Conservation (phyloP, 2,888 invertebrate species). For the Sinopyrophorus schimmeli region DNA sequence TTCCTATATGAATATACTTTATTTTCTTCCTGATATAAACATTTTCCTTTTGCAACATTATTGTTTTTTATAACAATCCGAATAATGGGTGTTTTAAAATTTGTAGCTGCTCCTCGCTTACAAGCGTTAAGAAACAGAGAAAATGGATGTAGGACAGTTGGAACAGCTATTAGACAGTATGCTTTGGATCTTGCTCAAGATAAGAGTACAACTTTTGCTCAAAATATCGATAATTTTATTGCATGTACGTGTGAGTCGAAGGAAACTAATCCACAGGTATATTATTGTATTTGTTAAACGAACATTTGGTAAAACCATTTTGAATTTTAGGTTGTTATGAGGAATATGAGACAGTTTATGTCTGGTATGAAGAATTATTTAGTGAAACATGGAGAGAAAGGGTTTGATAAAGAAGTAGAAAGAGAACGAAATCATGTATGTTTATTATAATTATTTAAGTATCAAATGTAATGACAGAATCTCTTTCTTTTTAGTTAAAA, state of each 20-base stretch:
- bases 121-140: slow-evolving; percentile 67
- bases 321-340: slow-evolving; percentile 69
- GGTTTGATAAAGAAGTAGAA: slow-evolving; percentile 89
- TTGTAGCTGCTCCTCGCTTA: slow-evolving; percentile 76
- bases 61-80: neutral
- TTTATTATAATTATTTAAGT: slow-evolving; percentile 2
- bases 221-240: slow-evolving; percentile 91
- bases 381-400: slow-evolving; percentile 92
- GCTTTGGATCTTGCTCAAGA: slow-evolving; percentile 81
- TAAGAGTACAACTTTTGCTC: slow-evolving; percentile 86
- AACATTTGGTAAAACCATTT: neutral
- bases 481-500: slow-evolving; percentile 64
- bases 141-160: slow-evolving; percentile 63
- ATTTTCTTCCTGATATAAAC: slow-evolving; percentile 1
- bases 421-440: slow-evolving; percentile 76
- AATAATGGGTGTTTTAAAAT: slow-evolving; percentile 17
- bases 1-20: slow-evolving; percentile 15
- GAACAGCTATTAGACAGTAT: slow-evolving; percentile 75
- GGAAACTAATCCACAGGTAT: slow-evolving; percentile 79
- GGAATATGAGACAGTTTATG: slow-evolving; percentile 95
- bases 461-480: neutral
- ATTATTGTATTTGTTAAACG: slow-evolving; percentile 10
- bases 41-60: neutral
- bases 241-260: slow-evolving; percentile 89
- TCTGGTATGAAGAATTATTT: slow-evolving; percentile 98